Conservation (phyloP, 2,888 invertebrate species). For the Eulithis testata region DNA sequence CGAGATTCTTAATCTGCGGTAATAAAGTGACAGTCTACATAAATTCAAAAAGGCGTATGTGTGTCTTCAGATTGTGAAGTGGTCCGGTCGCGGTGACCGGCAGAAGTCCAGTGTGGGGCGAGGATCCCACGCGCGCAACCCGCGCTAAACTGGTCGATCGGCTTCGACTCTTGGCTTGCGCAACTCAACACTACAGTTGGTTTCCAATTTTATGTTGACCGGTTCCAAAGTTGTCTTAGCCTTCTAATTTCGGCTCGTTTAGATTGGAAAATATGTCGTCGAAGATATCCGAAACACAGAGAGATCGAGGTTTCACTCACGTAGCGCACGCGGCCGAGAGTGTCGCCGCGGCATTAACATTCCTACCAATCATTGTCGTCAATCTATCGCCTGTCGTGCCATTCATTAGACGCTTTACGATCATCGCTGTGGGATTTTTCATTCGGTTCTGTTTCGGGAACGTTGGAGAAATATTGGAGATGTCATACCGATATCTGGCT, state of each 20-base stretch:
- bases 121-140: slow-evolving; percentile 74
- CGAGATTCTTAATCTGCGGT: slow-evolving; percentile 64
- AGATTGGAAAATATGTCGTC: slow-evolving; percentile 80
- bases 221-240: slow-evolving; percentile 81
- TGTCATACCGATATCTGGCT: slow-evolving; percentile 31
- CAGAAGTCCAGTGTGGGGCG: slow-evolving; percentile 49
- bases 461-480: slow-evolving; percentile 30
- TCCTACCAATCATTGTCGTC: slow-evolving; percentile 49
- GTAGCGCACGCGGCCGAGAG: slow-evolving; percentile 39
- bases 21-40: slow-evolving; percentile 71
- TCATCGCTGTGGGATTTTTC: slow-evolving; percentile 42
- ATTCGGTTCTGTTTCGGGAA: slow-evolving; percentile 35
- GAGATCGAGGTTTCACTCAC: slow-evolving; percentile 50
- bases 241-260: slow-evolving; percentile 84
- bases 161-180: slow-evolving; percentile 70
- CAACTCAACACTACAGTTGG: slow-evolving; percentile 81
- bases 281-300: slow-evolving; percentile 47
- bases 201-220: slow-evolving; percentile 85
- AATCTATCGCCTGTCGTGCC: slow-evolving; percentile 44
- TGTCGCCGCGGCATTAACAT: slow-evolving; percentile 45
- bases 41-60: slow-evolving; percentile 61
- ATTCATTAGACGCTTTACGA: slow-evolving; percentile 53
- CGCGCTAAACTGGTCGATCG: slow-evolving; percentile 77
- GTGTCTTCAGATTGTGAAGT: slow-evolving; percentile 16
- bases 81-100: slow-evolving; percentile 42